Percentiles rank a stretch among this genome's conserved stretches.
Conservation (phyloP, 2,797 vertebrate genomes). For the Corythornis leucogaster region DNA sequence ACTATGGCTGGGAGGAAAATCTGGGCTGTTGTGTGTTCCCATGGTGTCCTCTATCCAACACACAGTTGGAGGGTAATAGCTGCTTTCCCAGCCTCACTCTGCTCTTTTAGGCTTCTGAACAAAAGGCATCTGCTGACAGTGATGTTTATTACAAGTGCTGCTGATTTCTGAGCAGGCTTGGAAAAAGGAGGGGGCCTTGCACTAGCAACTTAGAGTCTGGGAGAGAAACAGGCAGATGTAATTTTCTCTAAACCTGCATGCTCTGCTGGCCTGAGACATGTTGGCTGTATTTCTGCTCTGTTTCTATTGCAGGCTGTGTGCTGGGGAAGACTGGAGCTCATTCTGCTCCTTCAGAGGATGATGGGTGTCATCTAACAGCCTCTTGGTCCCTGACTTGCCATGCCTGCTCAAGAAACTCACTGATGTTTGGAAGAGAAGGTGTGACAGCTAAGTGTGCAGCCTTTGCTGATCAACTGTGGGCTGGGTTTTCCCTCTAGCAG, state of each 20-base stretch:
- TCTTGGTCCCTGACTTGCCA: background rate
- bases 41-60: background rate
- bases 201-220: background rate
- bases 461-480: background rate
- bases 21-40: fast-evolving
- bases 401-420: background rate
- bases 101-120: background rate
- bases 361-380: background rate
- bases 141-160: background rate
- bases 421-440: background rate
- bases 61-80: background rate
- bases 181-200: background rate
- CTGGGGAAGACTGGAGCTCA: background rate
- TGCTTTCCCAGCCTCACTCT: background rate
- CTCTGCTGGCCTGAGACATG: background rate
- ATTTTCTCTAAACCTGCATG: fast-evolving
- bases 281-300: background rate
- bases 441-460: background rate
- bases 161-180: background rate
- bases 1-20: background rate
- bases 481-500: background rate
- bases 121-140: background rate
- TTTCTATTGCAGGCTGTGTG: background rate
- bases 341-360: background rate
- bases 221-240: background rate